Conservation (phyloP, 92 coral and sea anemone genomes). For the Pocillopora meandrina region DNA sequence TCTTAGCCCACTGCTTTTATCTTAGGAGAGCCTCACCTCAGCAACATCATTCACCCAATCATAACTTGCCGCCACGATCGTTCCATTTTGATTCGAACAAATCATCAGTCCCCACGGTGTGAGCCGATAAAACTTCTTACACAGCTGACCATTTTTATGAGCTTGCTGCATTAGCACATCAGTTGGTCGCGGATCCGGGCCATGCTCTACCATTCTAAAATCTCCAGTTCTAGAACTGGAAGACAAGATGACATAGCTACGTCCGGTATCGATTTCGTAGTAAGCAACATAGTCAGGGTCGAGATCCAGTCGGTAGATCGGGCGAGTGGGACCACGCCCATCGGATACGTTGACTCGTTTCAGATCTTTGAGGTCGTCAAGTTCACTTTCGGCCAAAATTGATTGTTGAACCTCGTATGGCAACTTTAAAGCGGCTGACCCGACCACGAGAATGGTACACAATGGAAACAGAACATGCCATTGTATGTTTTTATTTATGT, state of each 20-base stretch:
- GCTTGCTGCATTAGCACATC: slow-evolving; percentile 51
- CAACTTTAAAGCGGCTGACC: not conserved
- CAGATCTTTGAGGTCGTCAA: slow-evolving; percentile 13
- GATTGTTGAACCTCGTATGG: not conserved
- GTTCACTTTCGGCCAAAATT: not conserved
- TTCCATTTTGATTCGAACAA: slow-evolving; percentile 53
- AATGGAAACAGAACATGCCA: too few species aligned
- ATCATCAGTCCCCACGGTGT: slow-evolving; percentile 47
- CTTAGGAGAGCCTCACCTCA: not conserved
- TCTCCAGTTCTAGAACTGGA: slow-evolving; percentile 16
- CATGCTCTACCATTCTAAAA: slow-evolving; percentile 44
- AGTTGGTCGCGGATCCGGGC: slow-evolving; percentile 45
- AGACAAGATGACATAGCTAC: not conserved
- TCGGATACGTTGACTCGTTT: slow-evolving; percentile 19
- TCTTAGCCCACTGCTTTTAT: too few species aligned
- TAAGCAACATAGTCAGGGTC: slow-evolving; percentile 54
- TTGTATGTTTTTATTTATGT: too few species aligned
- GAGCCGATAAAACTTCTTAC: slow-evolving; percentile 58
- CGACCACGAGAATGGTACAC: not conserved
- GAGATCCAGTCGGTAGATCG: slow-evolving; percentile 65
- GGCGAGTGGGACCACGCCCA: slow-evolving; percentile 29
- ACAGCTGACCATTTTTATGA: slow-evolving; percentile 37
- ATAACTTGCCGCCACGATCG: slow-evolving; percentile 56
- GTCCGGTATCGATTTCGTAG: slow-evolving; percentile 54
- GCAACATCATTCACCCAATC: slow-evolving; percentile 28